These are phyloP conservation scores for Brachypalpus laphriformis DNA, from an alignment of 2,888 invertebrate genomes.

Conservation along the genomic window DNA sequence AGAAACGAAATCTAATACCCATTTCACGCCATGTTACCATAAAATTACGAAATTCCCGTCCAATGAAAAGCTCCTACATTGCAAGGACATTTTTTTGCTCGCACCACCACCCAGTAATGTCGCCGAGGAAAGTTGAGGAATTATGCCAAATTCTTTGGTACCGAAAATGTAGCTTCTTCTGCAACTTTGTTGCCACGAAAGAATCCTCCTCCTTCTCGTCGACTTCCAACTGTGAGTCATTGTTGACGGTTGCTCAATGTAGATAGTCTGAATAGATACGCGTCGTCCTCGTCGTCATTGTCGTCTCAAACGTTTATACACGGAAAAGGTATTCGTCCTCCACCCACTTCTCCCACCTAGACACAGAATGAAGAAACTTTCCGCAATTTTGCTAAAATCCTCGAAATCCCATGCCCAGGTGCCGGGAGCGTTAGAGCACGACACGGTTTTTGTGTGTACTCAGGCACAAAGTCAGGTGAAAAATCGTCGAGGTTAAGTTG, in stretches of 20 bases:
- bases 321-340: background rate
- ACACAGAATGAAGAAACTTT: constrained; percentile 22
- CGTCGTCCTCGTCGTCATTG: constrained; percentile 8
- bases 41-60: constrained; percentile 42
- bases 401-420: constrained; percentile 29
- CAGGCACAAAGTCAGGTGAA: constrained; percentile 46
- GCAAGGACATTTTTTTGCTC: constrained; percentile 41
- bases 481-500: constrained; percentile 54
- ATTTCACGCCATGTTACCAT: constrained; percentile 17
- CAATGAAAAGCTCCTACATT: constrained; percentile 4
- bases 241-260: constrained; percentile 23
- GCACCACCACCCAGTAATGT: constrained; percentile 5
- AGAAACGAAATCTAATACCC: background rate
- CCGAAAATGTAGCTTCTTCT: constrained; percentile 39
- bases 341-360: background rate
- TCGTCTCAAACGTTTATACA: background rate
- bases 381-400: constrained; percentile 26
- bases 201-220: background rate
- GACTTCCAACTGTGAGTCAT: constrained; percentile 7
- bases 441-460: constrained; percentile 47
- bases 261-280: constrained; percentile 11
- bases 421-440: constrained; percentile 9
- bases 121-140: constrained; percentile 4
- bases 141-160: constrained; percentile 49
- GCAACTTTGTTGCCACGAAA: constrained; percentile 33